phyloP scores from a whole-genome alignment of 53 echinoderm and acorn worm genomes.

The Holothuria leucospilota region DNA sequence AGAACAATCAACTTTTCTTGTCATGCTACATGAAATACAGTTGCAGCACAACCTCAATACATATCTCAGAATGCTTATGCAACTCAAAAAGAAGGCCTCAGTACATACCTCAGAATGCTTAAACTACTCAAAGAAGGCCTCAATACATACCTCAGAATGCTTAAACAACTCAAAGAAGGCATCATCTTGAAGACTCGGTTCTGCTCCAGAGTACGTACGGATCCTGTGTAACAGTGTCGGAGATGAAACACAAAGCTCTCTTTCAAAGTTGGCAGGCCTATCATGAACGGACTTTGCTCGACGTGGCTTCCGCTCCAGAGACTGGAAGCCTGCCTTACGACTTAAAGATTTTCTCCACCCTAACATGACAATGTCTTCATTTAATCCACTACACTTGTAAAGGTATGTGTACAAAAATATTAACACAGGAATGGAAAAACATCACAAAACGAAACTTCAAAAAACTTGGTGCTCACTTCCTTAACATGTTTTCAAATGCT shows the following conservation, averaged over 20 bases:
- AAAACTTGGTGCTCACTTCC: no score
- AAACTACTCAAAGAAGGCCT: not conserved
- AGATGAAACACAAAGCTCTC: conserved; percentile 40
- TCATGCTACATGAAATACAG: no score
- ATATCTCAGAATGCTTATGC: no score
- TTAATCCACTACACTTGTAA: not conserved
- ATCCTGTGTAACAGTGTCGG: conserved; percentile 50
- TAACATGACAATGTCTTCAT: conserved; percentile 19
- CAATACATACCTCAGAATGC: no score
- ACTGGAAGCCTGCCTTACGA: conserved; percentile 45
- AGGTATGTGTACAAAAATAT: not conserved
- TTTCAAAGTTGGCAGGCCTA: conserved; percentile 54
- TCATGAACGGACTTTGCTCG: conserved; percentile 54
- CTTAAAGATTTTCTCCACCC: conserved; percentile 45
- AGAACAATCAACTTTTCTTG: no score
- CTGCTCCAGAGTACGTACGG: conserved; percentile 49
- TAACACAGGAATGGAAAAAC: no score
- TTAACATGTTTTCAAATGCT: no score
- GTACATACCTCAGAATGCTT: no score
- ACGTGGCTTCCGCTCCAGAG: conserved; percentile 69
- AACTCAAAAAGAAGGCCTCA: conserved; percentile 8
- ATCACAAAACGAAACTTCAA: no score
- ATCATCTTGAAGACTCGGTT: not conserved
- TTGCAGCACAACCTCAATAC: no score
- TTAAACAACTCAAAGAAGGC: not conserved